These are phyloP conservation scores for Caretta caretta DNA, from an alignment of 2,113 vertebrate species.

Conservation along the genomic window DNA sequence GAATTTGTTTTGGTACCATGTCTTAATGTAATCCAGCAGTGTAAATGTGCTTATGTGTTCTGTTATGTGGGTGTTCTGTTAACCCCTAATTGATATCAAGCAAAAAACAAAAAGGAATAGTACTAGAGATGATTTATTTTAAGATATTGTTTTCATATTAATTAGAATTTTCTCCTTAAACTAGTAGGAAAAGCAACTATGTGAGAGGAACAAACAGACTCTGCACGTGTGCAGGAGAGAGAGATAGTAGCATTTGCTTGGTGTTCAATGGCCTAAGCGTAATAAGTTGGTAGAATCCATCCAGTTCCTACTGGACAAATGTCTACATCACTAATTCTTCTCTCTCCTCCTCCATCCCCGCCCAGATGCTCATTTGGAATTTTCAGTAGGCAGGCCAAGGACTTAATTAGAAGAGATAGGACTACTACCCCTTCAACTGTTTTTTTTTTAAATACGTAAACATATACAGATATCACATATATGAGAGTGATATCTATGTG, in stretches of 20 bases:
- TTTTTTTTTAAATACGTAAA: not conserved
- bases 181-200: conserved; percentile 43
- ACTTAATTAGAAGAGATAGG: not conserved
- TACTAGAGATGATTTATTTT: not conserved
- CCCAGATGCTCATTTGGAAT: not conserved
- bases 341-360: not conserved
- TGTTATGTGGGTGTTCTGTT: not conserved
- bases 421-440: not conserved
- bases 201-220: conserved; percentile 44
- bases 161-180: conserved; percentile 37
- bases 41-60: conserved; percentile 1
- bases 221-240: conserved; percentile 19
- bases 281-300: conserved; percentile 32
- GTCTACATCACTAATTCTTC: not conserved
- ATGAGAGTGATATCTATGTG: not conserved
- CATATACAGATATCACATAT: not conserved
- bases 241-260: conserved; percentile 34
- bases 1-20: not conserved
- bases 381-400: not conserved
- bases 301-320: conserved; percentile 46
- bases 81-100: not conserved
- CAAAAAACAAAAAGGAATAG: not conserved
- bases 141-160: conserved; percentile 43
- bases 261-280: conserved; percentile 45
- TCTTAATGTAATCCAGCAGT: not conserved